Base-by-base conservation (phyloP, 2,113 vertebrate species). In the Scomber japonicus region DNA sequence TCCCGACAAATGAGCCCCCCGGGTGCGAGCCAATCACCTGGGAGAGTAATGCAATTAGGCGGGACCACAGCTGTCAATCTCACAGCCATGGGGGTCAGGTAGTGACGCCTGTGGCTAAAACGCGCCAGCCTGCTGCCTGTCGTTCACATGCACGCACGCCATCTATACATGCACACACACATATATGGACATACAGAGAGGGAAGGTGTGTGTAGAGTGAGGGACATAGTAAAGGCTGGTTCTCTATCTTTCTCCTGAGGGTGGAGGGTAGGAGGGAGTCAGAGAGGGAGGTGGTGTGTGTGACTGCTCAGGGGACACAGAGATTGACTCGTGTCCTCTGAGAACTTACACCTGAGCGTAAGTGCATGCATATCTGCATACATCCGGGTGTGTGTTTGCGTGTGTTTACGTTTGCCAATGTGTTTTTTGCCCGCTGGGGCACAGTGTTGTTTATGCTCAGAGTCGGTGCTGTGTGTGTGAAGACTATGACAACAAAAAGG, bases 1-100 rank as follows among this genome's bases (percentile, higher is more conserved):
- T 89, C 89, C 85, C 78, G 91, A 95, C 94, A 95, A 94, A 94
- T 92, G 93, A 94, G 92, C 86, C 95, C 89, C 94, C 84, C 75
- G 94, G 94, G 94, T 83, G 80, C n/a, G 82, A 84, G 91, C 90
- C 90, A 93, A 94, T 94, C 92, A 92, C 89, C 89, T 89, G 92
- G 94, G 94, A 94, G 88, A 86, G 91, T 95, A 95, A 96, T 95
- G 93, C 93, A 95, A 96, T 95, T 96, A 95, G 92, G 91, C 69
- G 86, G 91, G 88, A 94, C 93, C 92, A 89, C 75, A 92, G 92
- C 93, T 95, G 94, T 95, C 94, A 94, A 88, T 96, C 94, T 92
- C 59, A 78, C 84, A 89, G 83, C 91, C 86, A 89, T 19, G 65
- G 85, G 86, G 89, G 89, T 92, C 91, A 92, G 81, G 83, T 83